Conservation (phyloP, 2,888 invertebrate genomes). For the Dasypogon diadema region DNA sequence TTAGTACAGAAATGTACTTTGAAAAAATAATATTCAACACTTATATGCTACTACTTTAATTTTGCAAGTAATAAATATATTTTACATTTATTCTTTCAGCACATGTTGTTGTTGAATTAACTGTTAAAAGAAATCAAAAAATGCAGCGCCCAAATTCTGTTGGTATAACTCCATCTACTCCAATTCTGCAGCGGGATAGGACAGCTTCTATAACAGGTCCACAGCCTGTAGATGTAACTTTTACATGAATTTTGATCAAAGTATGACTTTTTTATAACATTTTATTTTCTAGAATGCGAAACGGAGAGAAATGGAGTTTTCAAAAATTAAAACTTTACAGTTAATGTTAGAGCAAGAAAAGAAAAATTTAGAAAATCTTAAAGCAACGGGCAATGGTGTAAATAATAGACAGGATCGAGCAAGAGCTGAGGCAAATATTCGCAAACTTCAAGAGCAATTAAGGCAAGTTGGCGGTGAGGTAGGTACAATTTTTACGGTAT, state of each 20-base stretch:
- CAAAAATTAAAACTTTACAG: constrained; percentile 85
- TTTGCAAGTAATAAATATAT: no score
- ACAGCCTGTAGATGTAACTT: constrained; percentile 86
- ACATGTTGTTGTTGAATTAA: constrained; percentile 76
- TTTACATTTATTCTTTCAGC: constrained; percentile 69
- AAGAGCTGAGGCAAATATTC: constrained; percentile 67
- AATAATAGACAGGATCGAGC: constrained; percentile 61
- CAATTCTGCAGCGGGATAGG: constrained; percentile 71
- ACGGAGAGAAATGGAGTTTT: constrained; percentile 84
- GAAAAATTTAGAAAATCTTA: constrained; percentile 82
- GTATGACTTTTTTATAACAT: constrained; percentile 13
- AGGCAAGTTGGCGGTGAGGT: constrained; percentile 69
- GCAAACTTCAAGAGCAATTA: constrained; percentile 67
- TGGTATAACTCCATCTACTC: constrained; percentile 72
- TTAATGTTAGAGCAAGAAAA: constrained; percentile 92
- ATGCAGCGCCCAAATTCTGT: constrained; percentile 68
- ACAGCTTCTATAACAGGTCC: constrained; percentile 79
- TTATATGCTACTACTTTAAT: no score
- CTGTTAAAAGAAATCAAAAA: constrained; percentile 75
- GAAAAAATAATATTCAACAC: no score
- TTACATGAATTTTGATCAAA: neutral
- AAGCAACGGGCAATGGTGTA: constrained; percentile 69
- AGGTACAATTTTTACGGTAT: constrained; percentile 58
- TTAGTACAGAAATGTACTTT: no score
- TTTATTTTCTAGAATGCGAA: constrained; percentile 79